A percentile compares a stretch with the other conserved stretches of the same genome.
Evolutionary conservation across 2,888 invertebrate species (phyloP).

Genomic region (Protula sp.): DNA sequence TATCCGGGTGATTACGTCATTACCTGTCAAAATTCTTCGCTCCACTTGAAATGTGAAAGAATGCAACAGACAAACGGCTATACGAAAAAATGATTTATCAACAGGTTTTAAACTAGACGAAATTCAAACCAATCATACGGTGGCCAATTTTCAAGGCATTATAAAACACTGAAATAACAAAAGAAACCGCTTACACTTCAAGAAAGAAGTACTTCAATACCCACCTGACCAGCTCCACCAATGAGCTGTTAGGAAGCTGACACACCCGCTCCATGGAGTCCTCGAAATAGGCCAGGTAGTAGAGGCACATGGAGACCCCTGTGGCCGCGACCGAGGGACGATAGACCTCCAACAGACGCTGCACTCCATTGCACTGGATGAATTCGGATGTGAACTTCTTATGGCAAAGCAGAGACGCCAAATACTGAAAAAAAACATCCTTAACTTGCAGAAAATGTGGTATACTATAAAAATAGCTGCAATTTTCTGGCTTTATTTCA

Average conservation of each 20-base stretch:
- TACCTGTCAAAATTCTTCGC: too few species aligned
- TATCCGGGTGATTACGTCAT: too few species aligned
- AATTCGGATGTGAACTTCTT: constrained; percentile 98
- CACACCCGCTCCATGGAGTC: constrained; percentile 91
- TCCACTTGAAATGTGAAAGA: too few species aligned
- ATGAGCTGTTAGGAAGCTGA: neutral
- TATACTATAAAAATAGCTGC: too few species aligned
- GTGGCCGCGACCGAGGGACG: constrained; percentile 92
- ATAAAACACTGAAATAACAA: too few species aligned
- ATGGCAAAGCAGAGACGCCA: constrained; percentile 90
- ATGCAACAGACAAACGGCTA: too few species aligned
- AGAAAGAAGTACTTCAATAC: too few species aligned
- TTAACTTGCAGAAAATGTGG: neutral
- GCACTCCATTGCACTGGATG: constrained; percentile 78
- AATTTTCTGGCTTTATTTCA: neutral
- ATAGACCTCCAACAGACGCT: constrained; percentile 81
- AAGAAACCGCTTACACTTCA: too few species aligned
- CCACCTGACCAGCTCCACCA: neutral
- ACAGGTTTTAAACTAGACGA: too few species aligned
- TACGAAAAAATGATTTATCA: too few species aligned
- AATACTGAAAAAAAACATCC: constrained; percentile 61
- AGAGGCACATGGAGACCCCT: constrained; percentile 91
- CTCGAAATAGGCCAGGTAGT: constrained; percentile 93
- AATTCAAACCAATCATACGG: too few species aligned
- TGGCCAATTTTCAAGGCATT: too few species aligned